Conservation (phyloP, 2,888 invertebrate species). For the Carpatolechia fugitivella region DNA sequence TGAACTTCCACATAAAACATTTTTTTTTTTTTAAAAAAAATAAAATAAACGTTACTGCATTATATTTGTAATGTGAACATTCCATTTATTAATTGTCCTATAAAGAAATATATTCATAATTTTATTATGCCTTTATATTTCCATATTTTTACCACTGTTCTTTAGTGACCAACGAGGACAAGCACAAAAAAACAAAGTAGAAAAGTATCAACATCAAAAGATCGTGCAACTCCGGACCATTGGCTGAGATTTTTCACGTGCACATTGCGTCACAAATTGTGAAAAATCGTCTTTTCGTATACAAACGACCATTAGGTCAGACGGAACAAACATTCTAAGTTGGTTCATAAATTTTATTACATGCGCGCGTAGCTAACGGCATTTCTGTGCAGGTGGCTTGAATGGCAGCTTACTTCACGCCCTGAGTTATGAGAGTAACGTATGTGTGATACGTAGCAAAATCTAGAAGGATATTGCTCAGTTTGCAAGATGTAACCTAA, state of each 20-base stretch:
- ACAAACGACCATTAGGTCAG: slow-evolving; percentile 10
- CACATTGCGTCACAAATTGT: slow-evolving; percentile 41
- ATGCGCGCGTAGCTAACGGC: slow-evolving; percentile 33
- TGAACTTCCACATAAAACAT: too few relatives aligned
- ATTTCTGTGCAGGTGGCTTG: slow-evolving; percentile 24
- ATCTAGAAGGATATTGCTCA: too few relatives aligned
- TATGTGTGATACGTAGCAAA: too few relatives aligned
- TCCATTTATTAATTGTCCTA: too few relatives aligned
- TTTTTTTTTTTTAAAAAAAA: too few relatives aligned
- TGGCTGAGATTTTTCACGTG: slow-evolving; percentile 31
- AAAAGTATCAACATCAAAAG: neutral
- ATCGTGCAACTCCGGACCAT: neutral
- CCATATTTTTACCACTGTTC: too few relatives aligned
- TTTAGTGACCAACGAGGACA: too few relatives aligned
- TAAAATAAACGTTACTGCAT: too few relatives aligned
- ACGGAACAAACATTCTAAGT: slow-evolving; percentile 31
- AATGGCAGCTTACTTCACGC: neutral
- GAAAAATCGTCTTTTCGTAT: slow-evolving; percentile 38
- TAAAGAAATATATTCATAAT: too few relatives aligned
- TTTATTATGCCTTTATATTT: too few relatives aligned
- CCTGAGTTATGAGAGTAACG: neutral
- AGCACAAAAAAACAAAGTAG: neutral
- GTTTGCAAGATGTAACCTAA: too few relatives aligned
- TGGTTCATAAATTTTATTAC: slow-evolving; percentile 44
- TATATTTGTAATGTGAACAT: too few relatives aligned